Evolutionary conservation across 2,888 invertebrate species (phyloP), one percentile per base, ranked within the genome.

Genomic region (Drosophila flavopinicola): DNA sequence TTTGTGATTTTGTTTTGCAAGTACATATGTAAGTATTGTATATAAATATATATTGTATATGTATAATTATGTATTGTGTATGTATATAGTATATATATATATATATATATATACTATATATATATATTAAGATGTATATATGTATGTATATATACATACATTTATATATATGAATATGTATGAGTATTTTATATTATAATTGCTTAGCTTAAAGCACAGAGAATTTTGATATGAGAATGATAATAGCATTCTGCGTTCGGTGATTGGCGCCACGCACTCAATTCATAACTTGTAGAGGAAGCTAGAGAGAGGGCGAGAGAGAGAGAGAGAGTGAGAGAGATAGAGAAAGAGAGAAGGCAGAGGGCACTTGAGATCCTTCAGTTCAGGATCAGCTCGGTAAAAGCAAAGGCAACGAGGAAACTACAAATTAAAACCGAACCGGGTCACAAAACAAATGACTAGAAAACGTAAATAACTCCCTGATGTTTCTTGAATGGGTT

Each of bases 151-250:
- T 42, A 42, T 60, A 47, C 51, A 30, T 35, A 48, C 41, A 33
- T 54, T 30, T 23, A 24, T 41, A 37, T 52, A 38, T 70, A 30
- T 59, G 45, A 53, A 41, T 60, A 56, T 69, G 32, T 70, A 52
- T 63, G 51, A 60, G 47, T 61, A 49, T 41, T 58, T 24, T 49
- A 48, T 48, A 52, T 78, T 45, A 74, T 58, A 80, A 80, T 82
- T 82, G 85, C 85, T 84, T 86, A 80, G 80, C 80, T 80, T 82
- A 82, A 86, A 82, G 80, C 80, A 86, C 87, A 82, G 66, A 84
- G 68, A 82, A 86, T 86, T 84, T 82, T 86, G 80, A 82, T 80
- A 80, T 80, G 86, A 80, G 86, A 80, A 84, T 76, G 77, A 60
- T 53, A 45, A 54, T 47, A 64, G 35, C 65, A 69, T 83, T 63